These are phyloP conservation scores for Grus americana DNA, from an alignment of 2,113 vertebrate genomes.

Conservation along the genomic window DNA sequence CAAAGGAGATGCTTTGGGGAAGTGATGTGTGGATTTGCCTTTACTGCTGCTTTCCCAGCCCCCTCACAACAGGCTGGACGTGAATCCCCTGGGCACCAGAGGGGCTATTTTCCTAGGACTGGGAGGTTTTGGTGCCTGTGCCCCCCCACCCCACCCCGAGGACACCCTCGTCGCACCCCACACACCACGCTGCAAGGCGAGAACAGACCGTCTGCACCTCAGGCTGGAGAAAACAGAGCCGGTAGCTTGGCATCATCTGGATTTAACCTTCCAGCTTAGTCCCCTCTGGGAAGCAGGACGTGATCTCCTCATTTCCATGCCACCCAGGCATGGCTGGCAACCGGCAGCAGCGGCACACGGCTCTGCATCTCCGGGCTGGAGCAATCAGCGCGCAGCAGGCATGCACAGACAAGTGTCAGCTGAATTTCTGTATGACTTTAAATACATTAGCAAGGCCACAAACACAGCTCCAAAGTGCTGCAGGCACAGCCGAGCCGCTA, in stretches of 20 bases:
- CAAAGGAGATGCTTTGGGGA: not conserved
- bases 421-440: not conserved
- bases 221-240: not conserved
- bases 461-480: conserved; percentile 14
- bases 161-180: accelerated
- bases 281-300: conserved; percentile 1
- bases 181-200: not conserved
- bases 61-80: not conserved
- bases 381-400: conserved; percentile 22
- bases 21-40: not conserved
- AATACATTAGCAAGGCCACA: conserved; percentile 21
- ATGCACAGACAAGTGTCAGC: conserved; percentile 20
- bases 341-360: not conserved
- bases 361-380: conserved; percentile 18
- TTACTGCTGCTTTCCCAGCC: not conserved
- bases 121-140: not conserved
- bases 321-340: not conserved
- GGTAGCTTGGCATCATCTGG: not conserved
- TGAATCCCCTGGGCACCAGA: accelerated
- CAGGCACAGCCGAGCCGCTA: not conserved
- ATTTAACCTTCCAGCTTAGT: not conserved
- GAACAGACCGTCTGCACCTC: not conserved
- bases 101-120: not conserved
- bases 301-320: conserved; percentile 30
- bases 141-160: accelerated